phyloP scores from a whole-genome alignment of 2,113 vertebrate species.

The Calonectris borealis region DNA sequence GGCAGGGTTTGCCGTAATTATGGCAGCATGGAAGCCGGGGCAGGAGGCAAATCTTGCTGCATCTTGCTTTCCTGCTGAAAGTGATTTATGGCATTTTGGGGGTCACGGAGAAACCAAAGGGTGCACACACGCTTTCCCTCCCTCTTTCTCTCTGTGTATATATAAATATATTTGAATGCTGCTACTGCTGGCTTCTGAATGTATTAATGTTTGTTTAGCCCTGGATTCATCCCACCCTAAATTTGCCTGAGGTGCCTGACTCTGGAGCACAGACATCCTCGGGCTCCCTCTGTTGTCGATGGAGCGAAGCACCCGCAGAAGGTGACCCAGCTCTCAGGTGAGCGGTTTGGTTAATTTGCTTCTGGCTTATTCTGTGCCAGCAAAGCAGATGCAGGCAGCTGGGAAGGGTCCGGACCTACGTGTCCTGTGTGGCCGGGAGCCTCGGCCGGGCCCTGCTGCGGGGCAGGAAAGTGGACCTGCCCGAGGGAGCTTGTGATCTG shows the following conservation, averaged over 20 bases:
- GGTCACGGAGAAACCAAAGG: background rate
- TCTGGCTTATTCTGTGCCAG: background rate
- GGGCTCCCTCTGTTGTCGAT: conserved; percentile 61
- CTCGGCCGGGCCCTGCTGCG: fast-evolving
- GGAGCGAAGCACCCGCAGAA: conserved; percentile 17
- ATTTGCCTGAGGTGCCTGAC: background rate
- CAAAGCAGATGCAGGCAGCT: background rate
- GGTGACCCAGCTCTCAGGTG: background rate
- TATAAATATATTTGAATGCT: background rate
- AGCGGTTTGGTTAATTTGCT: background rate
- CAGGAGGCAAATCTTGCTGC: background rate
- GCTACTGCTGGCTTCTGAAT: background rate
- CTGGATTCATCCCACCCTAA: background rate
- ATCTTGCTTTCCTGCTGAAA: background rate
- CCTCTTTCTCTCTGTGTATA: background rate
- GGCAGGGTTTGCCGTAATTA: background rate
- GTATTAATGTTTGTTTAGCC: background rate
- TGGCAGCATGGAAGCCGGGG: background rate
- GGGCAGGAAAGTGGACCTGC: background rate
- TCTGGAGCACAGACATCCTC: background rate
- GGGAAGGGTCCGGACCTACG: background rate
- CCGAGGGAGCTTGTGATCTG: background rate
- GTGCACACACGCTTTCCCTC: background rate
- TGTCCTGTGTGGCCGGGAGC: background rate
- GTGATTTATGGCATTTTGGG: background rate